phyloP scores from a whole-genome alignment of 1,140 invertebrate genomes.

The Sycophila sp. region DNA sequence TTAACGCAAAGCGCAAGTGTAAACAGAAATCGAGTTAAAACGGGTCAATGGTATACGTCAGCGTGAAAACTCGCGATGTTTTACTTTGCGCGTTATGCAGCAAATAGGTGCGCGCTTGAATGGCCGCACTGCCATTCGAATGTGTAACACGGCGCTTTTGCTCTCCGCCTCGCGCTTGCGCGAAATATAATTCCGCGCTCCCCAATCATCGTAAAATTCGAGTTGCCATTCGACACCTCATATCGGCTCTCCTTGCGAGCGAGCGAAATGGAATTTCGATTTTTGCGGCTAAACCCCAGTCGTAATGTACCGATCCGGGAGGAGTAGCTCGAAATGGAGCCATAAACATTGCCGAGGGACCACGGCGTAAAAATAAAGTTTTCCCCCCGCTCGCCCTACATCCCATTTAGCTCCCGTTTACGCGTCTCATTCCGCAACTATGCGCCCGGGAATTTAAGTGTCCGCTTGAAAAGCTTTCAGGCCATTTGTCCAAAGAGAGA shows the following conservation, averaged over 20 bases:
- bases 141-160: neutral
- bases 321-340: neutral
- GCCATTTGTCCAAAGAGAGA: too few species aligned
- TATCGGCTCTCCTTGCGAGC: slow-evolving; percentile 1
- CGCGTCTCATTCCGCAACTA: too few species aligned
- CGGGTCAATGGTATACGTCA: too few species aligned
- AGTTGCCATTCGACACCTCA: neutral
- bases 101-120: too few species aligned
- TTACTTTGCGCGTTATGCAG: neutral
- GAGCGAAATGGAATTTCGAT: slow-evolving; percentile 11
- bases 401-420: neutral
- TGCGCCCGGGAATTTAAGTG: too few species aligned
- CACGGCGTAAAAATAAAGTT: neutral
- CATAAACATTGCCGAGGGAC: neutral
- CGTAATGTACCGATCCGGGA: neutral
- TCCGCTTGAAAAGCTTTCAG: too few species aligned
- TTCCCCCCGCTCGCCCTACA: neutral
- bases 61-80: neutral
- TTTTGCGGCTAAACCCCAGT: neutral
- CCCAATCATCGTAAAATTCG: slow-evolving; percentile 29
- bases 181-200: slow-evolving; percentile 13
- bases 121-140: neutral
- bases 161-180: neutral
- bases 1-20: too few species aligned
- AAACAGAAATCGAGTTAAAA: too few species aligned